phyloP scores from a whole-genome alignment of 2,888 invertebrate species.

The Rotaria socialis region DNA sequence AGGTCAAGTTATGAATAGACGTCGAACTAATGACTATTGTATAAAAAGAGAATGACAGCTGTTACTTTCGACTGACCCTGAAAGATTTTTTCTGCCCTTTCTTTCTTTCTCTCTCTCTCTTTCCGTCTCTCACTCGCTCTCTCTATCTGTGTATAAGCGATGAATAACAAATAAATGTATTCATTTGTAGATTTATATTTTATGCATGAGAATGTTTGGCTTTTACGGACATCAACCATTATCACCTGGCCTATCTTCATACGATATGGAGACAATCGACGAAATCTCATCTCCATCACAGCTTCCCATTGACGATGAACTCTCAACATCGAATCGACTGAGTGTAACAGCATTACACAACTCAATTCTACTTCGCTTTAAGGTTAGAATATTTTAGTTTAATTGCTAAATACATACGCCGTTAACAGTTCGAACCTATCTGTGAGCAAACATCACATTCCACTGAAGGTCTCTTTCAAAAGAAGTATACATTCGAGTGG shows the following conservation, averaged over 20 bases:
- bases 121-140: too few species aligned
- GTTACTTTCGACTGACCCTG: neutral
- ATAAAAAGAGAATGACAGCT: conserved; percentile 1
- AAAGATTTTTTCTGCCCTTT: neutral
- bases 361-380: neutral
- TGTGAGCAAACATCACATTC: too few species aligned
- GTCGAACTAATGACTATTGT: neutral
- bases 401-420: too few species aligned
- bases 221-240: neutral
- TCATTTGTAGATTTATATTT: neutral
- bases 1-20: neutral
- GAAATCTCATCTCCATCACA: neutral
- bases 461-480: too few species aligned
- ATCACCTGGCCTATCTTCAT: neutral
- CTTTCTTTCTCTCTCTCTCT: neutral
- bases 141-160: neutral
- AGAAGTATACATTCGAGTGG: too few species aligned
- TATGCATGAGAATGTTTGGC: neutral
- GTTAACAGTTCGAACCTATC: too few species aligned
- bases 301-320: neutral
- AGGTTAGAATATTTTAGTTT: neutral
- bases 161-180: neutral
- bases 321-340: neutral
- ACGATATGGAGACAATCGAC: neutral
- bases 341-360: neutral